Base-by-base conservation (phyloP, 1,140 invertebrate species). In the Caerostris extrusa region DNA sequence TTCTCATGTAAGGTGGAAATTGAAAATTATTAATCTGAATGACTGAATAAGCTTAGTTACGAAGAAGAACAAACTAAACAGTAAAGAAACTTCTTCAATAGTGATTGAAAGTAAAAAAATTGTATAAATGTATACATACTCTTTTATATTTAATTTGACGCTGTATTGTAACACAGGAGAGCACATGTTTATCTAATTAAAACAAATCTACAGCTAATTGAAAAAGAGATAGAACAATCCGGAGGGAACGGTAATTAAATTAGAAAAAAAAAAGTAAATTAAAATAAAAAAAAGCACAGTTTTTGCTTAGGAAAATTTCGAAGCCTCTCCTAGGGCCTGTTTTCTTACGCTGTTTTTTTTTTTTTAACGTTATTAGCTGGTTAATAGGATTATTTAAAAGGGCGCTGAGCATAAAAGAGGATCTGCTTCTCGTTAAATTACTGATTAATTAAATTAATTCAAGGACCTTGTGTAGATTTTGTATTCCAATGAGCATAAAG, bases 191-290 rank as follows among this genome's bases (percentile, higher is more conserved):
- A 85, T 85, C 83, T 85, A 85, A 85, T 85, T 85, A 85, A 50
- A 85, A 57, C 56, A 85, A 85, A 85, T 85, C 83, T n/a, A 58
- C 83, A 58, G 56, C 83, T 85, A 85, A 85, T 85, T 85, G 83
- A 85, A 58, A 85, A 85, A 85, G 55, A 85, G 57, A 56, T 56
- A 10, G 17, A n/a, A 60, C 83, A 85, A 58, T 85, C 34, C n/a
- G 57, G 58, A 85, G 14, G 12, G 58, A 85, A 85, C 57, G 83
- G 83, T 85, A 85, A 85, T 85, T 77, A 77, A 77, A 50, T 77
- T 77, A 50, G 61, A n/a, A 17, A 5, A 77, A 77, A 77, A 77
- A 77, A 77, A 12, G 71, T 77, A 71, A n/a, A 71, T 71, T 50
- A 69, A 77, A 53, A 34, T 10, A n/a, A 50, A 14, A 67, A 14